Evolutionary conservation across 1,140 invertebrate genomes (phyloP).

Genomic region (Hypsibius dujardini): DNA sequence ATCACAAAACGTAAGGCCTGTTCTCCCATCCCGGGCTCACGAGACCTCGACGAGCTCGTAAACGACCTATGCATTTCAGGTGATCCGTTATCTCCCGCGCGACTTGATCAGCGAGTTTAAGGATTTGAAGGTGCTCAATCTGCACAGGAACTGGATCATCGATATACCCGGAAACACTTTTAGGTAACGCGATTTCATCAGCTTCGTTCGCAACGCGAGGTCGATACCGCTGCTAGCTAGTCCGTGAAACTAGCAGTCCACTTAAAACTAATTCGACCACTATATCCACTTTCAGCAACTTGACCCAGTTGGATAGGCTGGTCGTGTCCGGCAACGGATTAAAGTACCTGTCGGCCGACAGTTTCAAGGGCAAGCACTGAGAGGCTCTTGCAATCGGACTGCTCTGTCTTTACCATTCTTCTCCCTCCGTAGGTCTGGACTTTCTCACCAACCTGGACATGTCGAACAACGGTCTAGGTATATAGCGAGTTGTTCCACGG

Average conservation of each 20-base stretch:
- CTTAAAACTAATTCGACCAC: no score
- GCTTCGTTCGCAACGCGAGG: no score
- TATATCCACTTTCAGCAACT: background rate
- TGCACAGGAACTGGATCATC: constrained; percentile 15
- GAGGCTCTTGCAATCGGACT: no score
- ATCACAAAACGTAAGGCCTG: constrained; percentile 9
- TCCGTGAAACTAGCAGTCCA: no score
- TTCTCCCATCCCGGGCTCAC: no score
- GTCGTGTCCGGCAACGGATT: constrained; percentile 11
- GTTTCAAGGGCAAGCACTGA: constrained; percentile 14
- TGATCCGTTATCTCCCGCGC: constrained; percentile 1
- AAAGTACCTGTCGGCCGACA: constrained; percentile 8
- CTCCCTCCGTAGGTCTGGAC: no score
- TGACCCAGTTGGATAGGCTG: constrained; percentile 1
- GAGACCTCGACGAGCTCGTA: no score
- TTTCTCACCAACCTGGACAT: constrained; percentile 1
- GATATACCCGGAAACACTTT: constrained; percentile 15
- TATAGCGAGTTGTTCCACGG: no score
- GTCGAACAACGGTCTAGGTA: constrained; percentile 15
- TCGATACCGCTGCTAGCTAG: no score
- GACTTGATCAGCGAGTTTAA: constrained; percentile 10
- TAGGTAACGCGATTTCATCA: no score
- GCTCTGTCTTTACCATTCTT: no score
- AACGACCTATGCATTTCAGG: no score
- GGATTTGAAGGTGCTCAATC: background rate